A percentile compares a stretch with the other conserved stretches of the same genome.
These are phyloP conservation scores for Eulacestoma nigropectus DNA, from an alignment of 2,113 vertebrate genomes.

Conservation along the genomic window DNA sequence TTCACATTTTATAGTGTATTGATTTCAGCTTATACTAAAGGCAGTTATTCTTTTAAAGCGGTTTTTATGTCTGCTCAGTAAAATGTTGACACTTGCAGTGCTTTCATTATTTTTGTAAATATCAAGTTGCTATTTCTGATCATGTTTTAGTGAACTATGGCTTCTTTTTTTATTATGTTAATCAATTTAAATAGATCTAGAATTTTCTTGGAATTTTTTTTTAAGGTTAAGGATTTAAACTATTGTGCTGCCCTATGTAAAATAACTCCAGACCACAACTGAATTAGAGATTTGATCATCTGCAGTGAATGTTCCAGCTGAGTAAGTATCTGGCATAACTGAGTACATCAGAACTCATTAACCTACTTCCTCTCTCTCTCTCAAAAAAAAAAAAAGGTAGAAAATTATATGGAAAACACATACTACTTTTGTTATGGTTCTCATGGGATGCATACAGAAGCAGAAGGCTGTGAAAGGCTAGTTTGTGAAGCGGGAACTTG, in stretches of 20 bases:
- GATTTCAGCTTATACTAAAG: not conserved
- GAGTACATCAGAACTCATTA: conserved; percentile 43
- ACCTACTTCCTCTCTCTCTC: conserved; percentile 7
- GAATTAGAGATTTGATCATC: conserved; percentile 4
- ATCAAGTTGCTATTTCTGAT: not conserved
- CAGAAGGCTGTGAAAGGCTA: not conserved
- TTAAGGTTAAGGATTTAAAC: not conserved
- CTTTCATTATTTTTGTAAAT: not conserved
- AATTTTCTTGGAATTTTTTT: not conserved
- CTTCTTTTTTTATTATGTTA: not conserved
- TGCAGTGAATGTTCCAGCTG: not conserved
- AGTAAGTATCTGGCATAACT: conserved; percentile 25
- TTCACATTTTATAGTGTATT: not conserved
- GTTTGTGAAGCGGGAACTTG: not conserved
- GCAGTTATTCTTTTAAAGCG: not conserved
- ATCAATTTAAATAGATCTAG: not conserved
- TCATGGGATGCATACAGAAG: not conserved
- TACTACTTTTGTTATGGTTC: not conserved
- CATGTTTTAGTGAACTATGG: not conserved
- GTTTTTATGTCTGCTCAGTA: not conserved
- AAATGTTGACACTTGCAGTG: not conserved
- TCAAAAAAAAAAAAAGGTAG: not conserved
- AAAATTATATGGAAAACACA: not conserved
- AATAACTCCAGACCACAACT: not conserved
- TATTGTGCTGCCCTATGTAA: not conserved